Conservation (phyloP, 2,888 invertebrate species). For the Creontiades dilutus region DNA sequence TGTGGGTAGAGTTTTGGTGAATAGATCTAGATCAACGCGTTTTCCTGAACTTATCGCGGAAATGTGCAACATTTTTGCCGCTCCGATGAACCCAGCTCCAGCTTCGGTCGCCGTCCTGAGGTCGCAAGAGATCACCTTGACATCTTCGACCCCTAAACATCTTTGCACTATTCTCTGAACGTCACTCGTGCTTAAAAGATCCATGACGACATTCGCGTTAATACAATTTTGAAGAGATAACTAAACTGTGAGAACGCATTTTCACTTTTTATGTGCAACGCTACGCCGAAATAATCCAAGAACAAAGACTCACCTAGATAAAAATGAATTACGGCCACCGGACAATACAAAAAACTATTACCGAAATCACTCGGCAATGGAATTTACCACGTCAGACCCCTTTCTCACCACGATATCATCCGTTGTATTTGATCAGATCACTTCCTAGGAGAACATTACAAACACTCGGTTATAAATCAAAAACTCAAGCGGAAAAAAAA, state of each 20-base stretch:
- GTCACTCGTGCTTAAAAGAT: conserved; percentile 14
- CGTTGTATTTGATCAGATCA: too few relatives aligned
- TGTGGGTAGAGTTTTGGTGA: conserved; percentile 49
- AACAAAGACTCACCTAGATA: neutral
- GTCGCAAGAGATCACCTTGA: conserved; percentile 40
- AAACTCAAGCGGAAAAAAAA: too few relatives aligned
- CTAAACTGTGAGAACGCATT: neutral
- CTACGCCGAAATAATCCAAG: neutral
- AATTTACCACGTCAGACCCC: too few relatives aligned
- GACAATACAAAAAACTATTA: too few relatives aligned
- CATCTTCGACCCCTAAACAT: neutral
- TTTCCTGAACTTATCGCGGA: neutral
- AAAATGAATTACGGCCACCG: neutral
- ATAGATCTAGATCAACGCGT: conserved; percentile 32
- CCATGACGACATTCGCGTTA: conserved; percentile 28
- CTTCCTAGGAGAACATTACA: too few relatives aligned
- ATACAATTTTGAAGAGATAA: neutral
- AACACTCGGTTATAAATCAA: too few relatives aligned
- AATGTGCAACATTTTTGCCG: neutral
- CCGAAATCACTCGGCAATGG: too few relatives aligned
- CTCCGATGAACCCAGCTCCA: conserved; percentile 56
- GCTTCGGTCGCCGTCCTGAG: neutral
- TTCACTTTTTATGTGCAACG: neutral
- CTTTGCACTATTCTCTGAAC: conserved; percentile 1
- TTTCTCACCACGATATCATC: too few relatives aligned